phyloP scores from a whole-genome alignment of 2,113 vertebrate species.

The human (Homo sapiens) region GRCh38 chr1:183459501-183460000 shows the following conservation, averaged over 20 bases:
- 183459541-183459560: not conserved
- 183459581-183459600: not conserved
- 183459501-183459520: not conserved
- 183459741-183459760: not conserved
- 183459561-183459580: not conserved
- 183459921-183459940: too few species aligned
- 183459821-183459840: constrained; percentile 5
- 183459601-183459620: not conserved
- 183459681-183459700: constrained; percentile 16
- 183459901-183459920: too few species aligned
- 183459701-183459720: not conserved
- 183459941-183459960: too few species aligned
- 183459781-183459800: not conserved
- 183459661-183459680: not conserved
- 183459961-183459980: too few species aligned
- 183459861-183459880: too few species aligned
- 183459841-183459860: too few species aligned
- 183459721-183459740: not conserved
- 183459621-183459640: not conserved
- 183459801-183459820: not conserved
- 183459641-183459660: not conserved
- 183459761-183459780: not conserved
- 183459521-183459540: not conserved
- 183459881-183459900: too few species aligned
- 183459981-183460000: too few species aligned